Base-by-base conservation (phyloP, 1,140 invertebrate species). In the Drosophila trapezifrons region DNA sequence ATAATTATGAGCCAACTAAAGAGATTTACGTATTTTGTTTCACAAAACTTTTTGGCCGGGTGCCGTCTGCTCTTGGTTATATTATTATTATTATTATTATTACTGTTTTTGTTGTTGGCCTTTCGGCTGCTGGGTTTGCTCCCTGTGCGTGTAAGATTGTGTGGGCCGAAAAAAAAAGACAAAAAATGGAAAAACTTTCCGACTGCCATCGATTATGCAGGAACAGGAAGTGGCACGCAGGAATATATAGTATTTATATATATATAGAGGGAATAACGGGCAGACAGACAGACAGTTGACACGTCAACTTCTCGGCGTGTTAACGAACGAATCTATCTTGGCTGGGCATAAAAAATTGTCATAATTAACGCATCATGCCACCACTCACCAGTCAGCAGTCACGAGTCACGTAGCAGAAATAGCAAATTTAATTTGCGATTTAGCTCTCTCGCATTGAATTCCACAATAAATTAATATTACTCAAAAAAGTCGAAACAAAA, bases 1-100 rank as follows among this genome's bases (percentile, higher is more conserved):
- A 89, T 89, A 89, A 89, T 84, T 89, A 89, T 89, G 70, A 90
- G 84, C 84, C 84, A 87, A 89, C 84, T 87, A 87, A 87, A 89
- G 83, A 87, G 83, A 87, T 87, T 87, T 89, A 87, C 83, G 84
- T 76, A 89, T 89, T 77, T 89, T 83, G 83, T 87, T 89, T 83
- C 83, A 77, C 62, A 80, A 87, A 72, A 72, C 42, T 77, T 86
- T 82, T 76, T 67, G 75, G 51, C 66, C 51, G 38, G 38, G 37
- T 64, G 64, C 74, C 49, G 55, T 37, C 60, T 58, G 59, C 45
- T 76, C 73, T 45, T 37, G 46, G 62, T 69, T 69, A 66, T 66
- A 69, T 66, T 69, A 62, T 62, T 51, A 56, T 59, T 69, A 62
- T 62, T 51, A 56, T 59, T 64, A 65, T 59, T 65, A 52, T 43